Evolutionary conservation across 2,888 invertebrate species (phyloP).

Genomic region (Drosophila rubida): DNA sequence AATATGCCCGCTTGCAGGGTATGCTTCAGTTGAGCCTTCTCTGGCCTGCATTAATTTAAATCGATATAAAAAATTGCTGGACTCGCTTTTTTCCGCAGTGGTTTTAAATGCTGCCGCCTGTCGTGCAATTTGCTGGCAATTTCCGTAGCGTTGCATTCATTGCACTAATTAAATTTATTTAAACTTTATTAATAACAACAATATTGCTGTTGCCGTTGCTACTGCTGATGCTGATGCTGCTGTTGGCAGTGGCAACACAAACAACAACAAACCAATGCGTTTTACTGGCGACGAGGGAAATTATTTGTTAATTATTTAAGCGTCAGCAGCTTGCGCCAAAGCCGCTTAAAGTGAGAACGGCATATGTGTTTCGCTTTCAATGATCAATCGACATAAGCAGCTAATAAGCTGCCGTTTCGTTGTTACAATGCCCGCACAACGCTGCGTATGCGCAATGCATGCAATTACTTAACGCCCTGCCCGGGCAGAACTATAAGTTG

Average conservation of each 20-base stretch:
- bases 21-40: background rate
- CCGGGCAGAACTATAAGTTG: slow-evolving; percentile 17
- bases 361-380: slow-evolving; percentile 9
- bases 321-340: slow-evolving; percentile 31
- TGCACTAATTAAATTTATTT: slow-evolving; percentile 73
- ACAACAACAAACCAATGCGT: slow-evolving; percentile 1
- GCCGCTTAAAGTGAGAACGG: background rate
- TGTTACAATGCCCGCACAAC: background rate
- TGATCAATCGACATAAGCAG: slow-evolving; percentile 37
- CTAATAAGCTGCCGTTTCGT: slow-evolving; percentile 45
- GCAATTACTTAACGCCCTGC: slow-evolving; percentile 22
- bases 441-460: slow-evolving; percentile 48
- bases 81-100: slow-evolving; percentile 50
- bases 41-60: slow-evolving; percentile 11
- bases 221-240: background rate
- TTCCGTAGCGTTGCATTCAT: slow-evolving; percentile 62
- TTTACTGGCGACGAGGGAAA: slow-evolving; percentile 23
- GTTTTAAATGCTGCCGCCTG: slow-evolving; percentile 46
- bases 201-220: slow-evolving; percentile 11
- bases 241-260: background rate
- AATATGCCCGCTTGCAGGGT: background rate
- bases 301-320: slow-evolving; percentile 49
- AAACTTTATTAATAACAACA: slow-evolving; percentile 62
- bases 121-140: slow-evolving; percentile 68
- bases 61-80: slow-evolving; percentile 7